Evolutionary conservation across 2,113 vertebrate species (phyloP), one percentile per base, ranked within the genome.

Genomic region (Cinclus mexicanus): DNA sequence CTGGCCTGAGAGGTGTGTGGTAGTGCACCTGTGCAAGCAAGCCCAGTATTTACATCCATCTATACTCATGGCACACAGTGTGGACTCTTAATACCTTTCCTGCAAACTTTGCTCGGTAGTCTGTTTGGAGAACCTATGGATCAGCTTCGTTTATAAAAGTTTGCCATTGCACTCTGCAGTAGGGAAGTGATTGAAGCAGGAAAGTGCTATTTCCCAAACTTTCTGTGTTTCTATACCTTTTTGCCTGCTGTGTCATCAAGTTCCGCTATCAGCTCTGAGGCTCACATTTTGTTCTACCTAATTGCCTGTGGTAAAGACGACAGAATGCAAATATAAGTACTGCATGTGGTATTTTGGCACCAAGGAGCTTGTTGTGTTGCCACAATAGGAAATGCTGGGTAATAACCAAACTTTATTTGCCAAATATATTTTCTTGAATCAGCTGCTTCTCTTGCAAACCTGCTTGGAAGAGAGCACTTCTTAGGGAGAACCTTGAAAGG

Each of bases 61-160:
- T 85, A 12, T 65, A 74, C 95, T 88, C 78, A 5, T n/a, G 9
- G 84, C 90, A 80, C 90, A 80, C 85, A 28, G 39, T 0, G 1
- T 55, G n/a, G 68, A 46, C 68, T 79, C 52, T 12, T 59, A 46
- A 64, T 20, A 71, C 52, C 56, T 68, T 59, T 90, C 83, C 59
- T 83, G 71, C 80, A 82, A 88, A 23, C 31, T 12, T 56, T 78
- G 76, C 80, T 92, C 72, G 53, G 22, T 57, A 72, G 74, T 78
- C 64, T 80, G n/a, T 93, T 76, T 94, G 92, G 53, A 87, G 49
- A 93, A 61, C 72, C 35, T 60, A 35, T 70, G 68, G 71, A 90
- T 90, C 79, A 52, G 65, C 85, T 80, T 94, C 46, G 83, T 87
- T 64, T 96, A 63, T 82, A 57, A 63, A 60, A 93, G 71, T 89